These are phyloP conservation scores for Phocoena sinus DNA, from an alignment of 2,113 vertebrate genomes.

Conservation along the genomic window DNA sequence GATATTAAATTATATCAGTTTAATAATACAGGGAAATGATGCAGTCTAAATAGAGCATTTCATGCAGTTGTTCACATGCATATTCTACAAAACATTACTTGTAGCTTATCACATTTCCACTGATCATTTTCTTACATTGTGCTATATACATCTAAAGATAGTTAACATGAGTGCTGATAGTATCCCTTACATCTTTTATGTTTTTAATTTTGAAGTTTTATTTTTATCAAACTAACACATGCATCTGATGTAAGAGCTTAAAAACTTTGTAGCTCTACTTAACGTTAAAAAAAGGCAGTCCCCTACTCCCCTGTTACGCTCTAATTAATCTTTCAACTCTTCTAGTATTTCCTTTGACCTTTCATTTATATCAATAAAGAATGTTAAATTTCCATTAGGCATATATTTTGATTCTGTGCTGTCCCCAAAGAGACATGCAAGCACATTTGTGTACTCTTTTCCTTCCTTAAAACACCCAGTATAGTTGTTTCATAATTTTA, in stretches of 20 bases:
- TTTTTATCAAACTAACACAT: background rate
- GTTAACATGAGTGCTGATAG: background rate
- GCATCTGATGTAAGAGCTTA: background rate
- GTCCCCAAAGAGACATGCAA: background rate
- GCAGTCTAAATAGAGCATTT: background rate
- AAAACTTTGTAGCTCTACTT: background rate
- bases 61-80: background rate
- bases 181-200: background rate
- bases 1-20: background rate
- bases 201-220: slow-evolving; percentile 13
- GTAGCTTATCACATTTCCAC: background rate
- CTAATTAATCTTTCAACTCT: background rate
- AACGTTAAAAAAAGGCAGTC: background rate
- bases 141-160: background rate
- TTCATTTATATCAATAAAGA: background rate
- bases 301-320: background rate
- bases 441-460: background rate
- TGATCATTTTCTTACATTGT: background rate
- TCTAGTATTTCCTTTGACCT: background rate
- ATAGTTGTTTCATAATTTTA: background rate
- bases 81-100: background rate
- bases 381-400: background rate
- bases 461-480: background rate
- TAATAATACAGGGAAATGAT: background rate
- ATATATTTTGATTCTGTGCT: background rate